These are phyloP conservation scores for Himalopsyche phryganea DNA, from an alignment of 1,140 invertebrate genomes.

Conservation along the genomic window DNA sequence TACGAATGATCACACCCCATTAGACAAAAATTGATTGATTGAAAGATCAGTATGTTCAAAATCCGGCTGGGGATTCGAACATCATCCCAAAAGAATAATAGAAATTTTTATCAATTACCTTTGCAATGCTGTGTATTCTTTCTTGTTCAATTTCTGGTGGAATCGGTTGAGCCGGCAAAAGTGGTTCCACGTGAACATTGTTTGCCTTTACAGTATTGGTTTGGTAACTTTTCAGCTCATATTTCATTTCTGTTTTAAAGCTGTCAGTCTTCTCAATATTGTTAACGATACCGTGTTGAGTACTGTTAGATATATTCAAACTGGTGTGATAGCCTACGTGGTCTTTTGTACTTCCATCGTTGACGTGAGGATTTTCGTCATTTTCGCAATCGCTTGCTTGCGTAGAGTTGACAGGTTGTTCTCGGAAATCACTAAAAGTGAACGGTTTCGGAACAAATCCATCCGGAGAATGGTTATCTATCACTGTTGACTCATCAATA, in stretches of 20 bases:
- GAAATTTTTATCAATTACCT: too few species aligned
- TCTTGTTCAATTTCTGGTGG: constrained; percentile 74
- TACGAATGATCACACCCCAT: too few species aligned
- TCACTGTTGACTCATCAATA: not conserved
- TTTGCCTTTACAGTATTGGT: constrained; percentile 3
- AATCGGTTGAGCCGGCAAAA: constrained; percentile 56
- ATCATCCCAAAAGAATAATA: too few species aligned
- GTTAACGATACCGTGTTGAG: not conserved
- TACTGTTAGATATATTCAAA: not conserved
- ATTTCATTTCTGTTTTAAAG: too few species aligned
- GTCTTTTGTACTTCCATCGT: too few species aligned
- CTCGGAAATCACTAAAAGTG: constrained; percentile 50
- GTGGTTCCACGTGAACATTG: constrained; percentile 36
- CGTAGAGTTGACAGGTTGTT: constrained; percentile 34
- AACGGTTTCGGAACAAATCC: constrained; percentile 40
- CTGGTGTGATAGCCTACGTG: too few species aligned
- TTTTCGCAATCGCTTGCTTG: constrained; percentile 11
- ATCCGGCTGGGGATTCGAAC: too few species aligned
- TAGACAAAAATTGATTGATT: too few species aligned
- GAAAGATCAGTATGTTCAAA: too few species aligned
- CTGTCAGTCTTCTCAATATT: not conserved
- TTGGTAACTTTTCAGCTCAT: not conserved
- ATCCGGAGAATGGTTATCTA: constrained; percentile 4
- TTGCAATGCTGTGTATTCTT: constrained; percentile 71
- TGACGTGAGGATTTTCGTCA: constrained; percentile 4